Base-by-base conservation (phyloP, 2,797 vertebrate genomes). In the Threskiornis aethiopicus region DNA sequence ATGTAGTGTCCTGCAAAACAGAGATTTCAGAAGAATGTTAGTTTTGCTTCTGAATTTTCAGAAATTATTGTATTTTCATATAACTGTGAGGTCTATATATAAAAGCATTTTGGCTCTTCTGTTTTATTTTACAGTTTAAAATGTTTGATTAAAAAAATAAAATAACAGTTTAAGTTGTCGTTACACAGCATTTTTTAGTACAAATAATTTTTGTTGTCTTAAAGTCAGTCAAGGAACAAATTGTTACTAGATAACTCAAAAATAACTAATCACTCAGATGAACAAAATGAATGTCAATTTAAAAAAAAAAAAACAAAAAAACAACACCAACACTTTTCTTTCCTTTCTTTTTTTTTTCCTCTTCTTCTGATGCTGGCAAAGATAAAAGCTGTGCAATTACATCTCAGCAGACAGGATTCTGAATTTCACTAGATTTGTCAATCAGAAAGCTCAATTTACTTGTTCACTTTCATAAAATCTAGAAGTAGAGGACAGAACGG, bases 351-450 rank as follows among this genome's bases (percentile, higher is more conserved):
- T 29, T 29, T n/a, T 9, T n/a, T 25, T 3, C 6, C 4, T 9
- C 3, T 4, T n/a, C n/a, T 67, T 71, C 26, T 75, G 59, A 73
- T 67, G 21, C 35, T 84, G 28, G 57, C 41, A 93, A 89, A 67
- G 67, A 89, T 77, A 85, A 96, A 93, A 93, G 84, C 84, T 80
- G 26, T 87, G 81, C 88, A 92, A 87, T 95, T 94, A 82, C 71
- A 89, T 85, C 57, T 87, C 59, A 49, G 75, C 67, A 87, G 70
- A 20, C 41, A 7, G 37, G 72, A 92, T 83, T 85, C 67, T 90
- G 64, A 87, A 80, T 93, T 93, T 97, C 84, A 61, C 89, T 49
- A 37, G 59, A 75, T 94, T 95, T 96, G 84, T 95, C 93, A 94
- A 90, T 95, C 96, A 96, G 88, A 89, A 96, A 85, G 44, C 84